Evolutionary conservation across 2,797 vertebrate species (phyloP), one percentile per base, ranked within the genome.

Genomic region (Rhyacichthys aspro): DNA sequence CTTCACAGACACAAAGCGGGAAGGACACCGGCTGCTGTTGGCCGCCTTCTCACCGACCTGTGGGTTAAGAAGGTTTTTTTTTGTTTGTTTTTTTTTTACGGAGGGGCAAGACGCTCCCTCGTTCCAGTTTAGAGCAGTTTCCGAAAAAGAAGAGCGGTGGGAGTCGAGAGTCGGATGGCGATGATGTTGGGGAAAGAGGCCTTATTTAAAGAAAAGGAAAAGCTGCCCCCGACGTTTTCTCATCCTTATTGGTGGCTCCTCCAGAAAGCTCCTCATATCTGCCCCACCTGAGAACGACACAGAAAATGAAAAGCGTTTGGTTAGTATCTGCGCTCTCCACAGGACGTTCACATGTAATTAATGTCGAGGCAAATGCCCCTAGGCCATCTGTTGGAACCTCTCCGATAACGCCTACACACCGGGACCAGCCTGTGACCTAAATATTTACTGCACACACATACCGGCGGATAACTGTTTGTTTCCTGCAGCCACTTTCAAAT

Each of bases 101-200:
- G 70, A 77, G 81, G 85, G 72, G 88, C 90, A 89, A 91, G 88
- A 86, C 79, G 88, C 89, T 71, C 82, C 84, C 78, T 88, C 57
- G 5, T 62, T 86, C 59, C 75, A 80, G 74, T 82, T 82, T 55
- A 32, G 28, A 88, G 65, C 54, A 67, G 77, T 61, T 79, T 86
- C 75, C n/a, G n/a, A 63, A 62, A 50, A 60, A 43, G 32, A 47
- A 57, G 70, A 67, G 62, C 59, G 73, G 63, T 59, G 59, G 59
- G 59, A 80, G 53, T 67, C 53, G 59, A 47, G 57, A 62, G 16
- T n/a, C n/a, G n/a, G n/a, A n/a, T n/a, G 49, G 50, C 17, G 64
- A 63, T 38, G 59, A 67, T 34, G 41, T 67, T 12, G 60, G 54
- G 36, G 15, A 61, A 70, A 11, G 66, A 67, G 70, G 75, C 62